Evolutionary conservation across 2,888 invertebrate genomes (phyloP).

Genomic region (Drosophila formosana): DNA sequence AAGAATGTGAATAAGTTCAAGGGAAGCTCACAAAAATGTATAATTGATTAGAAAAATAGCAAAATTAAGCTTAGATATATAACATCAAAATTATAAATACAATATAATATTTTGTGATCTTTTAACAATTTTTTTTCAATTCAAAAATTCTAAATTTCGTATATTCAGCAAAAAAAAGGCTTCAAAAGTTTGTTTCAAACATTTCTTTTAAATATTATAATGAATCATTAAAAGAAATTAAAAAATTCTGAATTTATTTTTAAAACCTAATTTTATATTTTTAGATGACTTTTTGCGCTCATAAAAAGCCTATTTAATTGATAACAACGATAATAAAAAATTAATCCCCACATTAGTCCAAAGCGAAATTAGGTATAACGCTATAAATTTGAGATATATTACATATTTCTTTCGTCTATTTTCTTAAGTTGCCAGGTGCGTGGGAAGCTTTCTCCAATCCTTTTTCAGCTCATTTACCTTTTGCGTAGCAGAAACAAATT

Average conservation of each 20-base stretch:
- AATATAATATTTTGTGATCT: no score
- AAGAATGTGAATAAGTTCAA: background rate
- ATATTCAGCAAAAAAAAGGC: no score
- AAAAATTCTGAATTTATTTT: no score
- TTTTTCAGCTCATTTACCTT: conserved; percentile 25
- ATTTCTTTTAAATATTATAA: no score
- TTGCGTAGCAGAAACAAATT: conserved; percentile 31
- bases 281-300: background rate
- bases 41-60: background rate
- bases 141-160: no score
- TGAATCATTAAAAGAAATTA: no score
- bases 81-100: no score
- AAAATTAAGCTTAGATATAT: no score
- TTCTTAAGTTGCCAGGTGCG: background rate
- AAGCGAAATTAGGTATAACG: background rate
- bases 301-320: background rate
- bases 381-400: background rate
- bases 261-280: background rate
- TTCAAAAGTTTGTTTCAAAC: no score
- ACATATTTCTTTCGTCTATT: background rate
- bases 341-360: conserved; percentile 1
- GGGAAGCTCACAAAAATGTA: background rate
- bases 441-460: background rate
- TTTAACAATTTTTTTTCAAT: no score
- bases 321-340: background rate